Conservation (phyloP, 2,888 invertebrate genomes). For the Plagiodera versicolora region DNA sequence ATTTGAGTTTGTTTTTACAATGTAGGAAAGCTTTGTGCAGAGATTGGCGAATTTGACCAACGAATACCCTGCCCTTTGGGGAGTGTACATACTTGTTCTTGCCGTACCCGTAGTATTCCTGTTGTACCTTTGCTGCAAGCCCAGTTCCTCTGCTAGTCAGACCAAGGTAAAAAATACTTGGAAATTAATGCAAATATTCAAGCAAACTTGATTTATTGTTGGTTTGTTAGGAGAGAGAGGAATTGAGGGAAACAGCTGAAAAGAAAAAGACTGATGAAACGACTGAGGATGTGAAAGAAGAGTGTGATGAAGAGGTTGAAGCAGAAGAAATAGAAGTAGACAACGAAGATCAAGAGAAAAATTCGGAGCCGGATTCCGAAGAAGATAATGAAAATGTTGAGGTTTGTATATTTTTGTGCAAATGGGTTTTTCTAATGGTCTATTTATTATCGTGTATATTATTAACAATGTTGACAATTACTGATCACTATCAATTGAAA, state of each 20-base stretch:
- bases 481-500: too few species aligned
- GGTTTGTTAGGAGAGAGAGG: conserved; percentile 53
- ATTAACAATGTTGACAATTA: too few species aligned
- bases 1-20: conserved; percentile 42
- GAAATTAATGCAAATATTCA: too few species aligned
- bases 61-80: conserved; percentile 91
- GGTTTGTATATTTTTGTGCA: conserved; percentile 24
- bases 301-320: conserved; percentile 48
- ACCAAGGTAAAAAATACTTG: conserved; percentile 5
- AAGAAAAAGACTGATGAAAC: conserved; percentile 74
- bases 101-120: conserved; percentile 78
- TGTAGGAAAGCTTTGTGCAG: conserved; percentile 76
- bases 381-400: conserved; percentile 43
- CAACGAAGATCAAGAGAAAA: conserved; percentile 46
- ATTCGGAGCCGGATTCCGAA: conserved; percentile 45
- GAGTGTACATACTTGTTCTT: conserved; percentile 75
- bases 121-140: conserved; percentile 79
- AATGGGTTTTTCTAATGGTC: too few species aligned
- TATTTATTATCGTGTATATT: too few species aligned
- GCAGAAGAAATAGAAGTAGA: conserved; percentile 49
- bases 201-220: too few species aligned
- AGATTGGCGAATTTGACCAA: conserved; percentile 76
- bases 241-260: conserved; percentile 56
- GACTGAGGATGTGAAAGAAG: conserved; percentile 63
- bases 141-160: conserved; percentile 44